Evolutionary conservation across 2,113 vertebrate genomes (phyloP), one percentile per base, ranked within the genome.

Genomic region (Scytalopus superciliaris): DNA sequence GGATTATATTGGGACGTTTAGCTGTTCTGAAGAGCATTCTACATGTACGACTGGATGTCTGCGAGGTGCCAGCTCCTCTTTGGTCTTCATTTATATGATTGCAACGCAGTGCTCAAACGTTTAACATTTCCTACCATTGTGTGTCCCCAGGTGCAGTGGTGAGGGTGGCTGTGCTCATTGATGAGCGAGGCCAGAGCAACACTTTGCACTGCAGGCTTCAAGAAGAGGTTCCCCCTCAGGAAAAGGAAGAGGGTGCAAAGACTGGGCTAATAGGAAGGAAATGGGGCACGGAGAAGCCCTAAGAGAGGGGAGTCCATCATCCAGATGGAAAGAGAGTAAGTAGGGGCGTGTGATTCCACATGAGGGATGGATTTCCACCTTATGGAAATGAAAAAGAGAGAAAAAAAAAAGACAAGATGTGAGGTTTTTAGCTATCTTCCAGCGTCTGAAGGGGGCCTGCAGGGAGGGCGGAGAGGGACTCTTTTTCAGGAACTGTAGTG

Each of bases 21-120:
- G 31, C 9, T 73, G 6, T 80, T 91, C 74, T 50, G 66, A 53
- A 37, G 28, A 45, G 12, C 19, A 16, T n/a, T 52, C 25, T 52
- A 0, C 19, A 7, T 9, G 25, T 63, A 3, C 0, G 0, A 30
- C n/a, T 55, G 16, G 27, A 30, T 74, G 8, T 13, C 10, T 64
- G 22, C 1, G 1, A 40, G 50, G 12, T 14, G 2, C 23, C 35
- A 25, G 19, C 47, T 87, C 19, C 15, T 60, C 18, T 72, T 84
- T 44, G 0, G 0, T 45, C 35, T 69, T 31, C 42, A 7, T 49
- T 73, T 56, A 19, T 42, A 12, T 37, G 49, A 24, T 3, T 76
- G 47, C 47, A 62, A 7, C 30, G 37, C 57, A 52, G 5, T 8
- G 7, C 69, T 56, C 30, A 57, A 33, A 53, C 14, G 7, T 56